These are phyloP conservation scores for Neuroterus valhalla DNA, from an alignment of 1,140 invertebrate genomes.

Conservation along the genomic window DNA sequence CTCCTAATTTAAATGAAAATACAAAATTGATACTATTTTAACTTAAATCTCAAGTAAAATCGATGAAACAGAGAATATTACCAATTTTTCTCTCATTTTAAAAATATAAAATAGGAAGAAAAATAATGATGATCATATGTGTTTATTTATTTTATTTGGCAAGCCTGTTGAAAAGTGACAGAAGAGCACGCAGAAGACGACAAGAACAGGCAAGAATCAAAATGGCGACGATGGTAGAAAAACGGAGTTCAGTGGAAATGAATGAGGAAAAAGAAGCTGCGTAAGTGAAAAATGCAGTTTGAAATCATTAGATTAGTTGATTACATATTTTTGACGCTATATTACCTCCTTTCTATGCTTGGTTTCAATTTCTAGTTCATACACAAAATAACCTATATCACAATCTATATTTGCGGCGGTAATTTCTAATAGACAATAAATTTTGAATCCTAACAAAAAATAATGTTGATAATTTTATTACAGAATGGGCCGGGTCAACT, in stretches of 20 bases:
- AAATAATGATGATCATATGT: background rate
- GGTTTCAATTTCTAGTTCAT: slow-evolving; percentile 41
- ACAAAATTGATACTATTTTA: no score
- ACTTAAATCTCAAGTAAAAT: no score
- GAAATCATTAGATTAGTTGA: slow-evolving; percentile 1
- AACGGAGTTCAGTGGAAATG: slow-evolving; percentile 66
- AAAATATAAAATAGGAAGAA: no score
- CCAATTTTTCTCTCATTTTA: no score
- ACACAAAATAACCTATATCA: slow-evolving; percentile 36
- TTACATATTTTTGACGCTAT: slow-evolving; percentile 1
- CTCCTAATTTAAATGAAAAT: no score
- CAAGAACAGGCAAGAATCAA: slow-evolving; percentile 43
- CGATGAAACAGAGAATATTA: no score
- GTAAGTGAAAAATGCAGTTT: slow-evolving; percentile 62
- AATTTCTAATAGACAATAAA: slow-evolving; percentile 48
- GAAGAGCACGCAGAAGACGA: background rate
- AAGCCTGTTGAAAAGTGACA: background rate
- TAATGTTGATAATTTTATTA: slow-evolving; percentile 46
- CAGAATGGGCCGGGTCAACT: slow-evolving; percentile 73
- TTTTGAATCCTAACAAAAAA: slow-evolving; percentile 22
- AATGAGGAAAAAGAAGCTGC: slow-evolving; percentile 66
- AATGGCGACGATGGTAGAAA: slow-evolving; percentile 67
- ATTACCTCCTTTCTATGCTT: background rate
- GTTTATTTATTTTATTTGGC: background rate
- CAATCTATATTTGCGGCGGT: slow-evolving; percentile 7